phyloP scores from a whole-genome alignment of 1,140 invertebrate species.

The Diorhabda sublineata region DNA sequence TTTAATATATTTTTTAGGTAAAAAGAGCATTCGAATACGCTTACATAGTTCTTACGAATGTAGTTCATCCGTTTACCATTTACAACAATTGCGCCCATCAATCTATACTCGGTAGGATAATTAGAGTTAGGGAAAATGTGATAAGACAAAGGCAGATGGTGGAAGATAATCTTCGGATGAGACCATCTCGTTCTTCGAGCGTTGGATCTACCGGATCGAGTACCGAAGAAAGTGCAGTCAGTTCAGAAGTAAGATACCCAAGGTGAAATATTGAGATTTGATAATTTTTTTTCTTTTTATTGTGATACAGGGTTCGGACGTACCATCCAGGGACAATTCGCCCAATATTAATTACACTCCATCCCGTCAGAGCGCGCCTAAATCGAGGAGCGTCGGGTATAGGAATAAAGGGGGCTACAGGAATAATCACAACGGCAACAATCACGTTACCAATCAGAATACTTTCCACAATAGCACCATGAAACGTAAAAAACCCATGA shows the following conservation, averaged over 20 bases:
- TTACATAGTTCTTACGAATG: conserved; percentile 79
- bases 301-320: conserved; percentile 37
- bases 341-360: conserved; percentile 35
- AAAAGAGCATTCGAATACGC: conserved; percentile 95
- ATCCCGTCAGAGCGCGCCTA: conserved; percentile 18
- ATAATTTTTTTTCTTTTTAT: neutral
- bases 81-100: conserved; percentile 51
- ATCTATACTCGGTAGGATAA: conserved; percentile 83
- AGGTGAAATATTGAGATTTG: neutral
- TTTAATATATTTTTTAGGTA: conserved; percentile 62
- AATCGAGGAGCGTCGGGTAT: neutral
- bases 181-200: conserved; percentile 40
- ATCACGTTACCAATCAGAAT: conserved; percentile 18
- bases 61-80: conserved; percentile 64
- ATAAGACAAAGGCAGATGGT: conserved; percentile 79
- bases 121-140: conserved; percentile 90
- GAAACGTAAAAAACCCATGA: conserved; percentile 34
- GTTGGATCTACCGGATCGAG: conserved; percentile 42
- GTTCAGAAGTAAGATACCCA: conserved; percentile 40
- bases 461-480: conserved; percentile 22
- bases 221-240: conserved; percentile 40
- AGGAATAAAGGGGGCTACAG: neutral
- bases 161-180: conserved; percentile 31
- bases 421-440: neutral
- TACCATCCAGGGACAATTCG: conserved; percentile 40